Evolutionary conservation across 2,888 invertebrate species (phyloP), one percentile per base, ranked within the genome.

Genomic region (Macrosoma leucophasiata): DNA sequence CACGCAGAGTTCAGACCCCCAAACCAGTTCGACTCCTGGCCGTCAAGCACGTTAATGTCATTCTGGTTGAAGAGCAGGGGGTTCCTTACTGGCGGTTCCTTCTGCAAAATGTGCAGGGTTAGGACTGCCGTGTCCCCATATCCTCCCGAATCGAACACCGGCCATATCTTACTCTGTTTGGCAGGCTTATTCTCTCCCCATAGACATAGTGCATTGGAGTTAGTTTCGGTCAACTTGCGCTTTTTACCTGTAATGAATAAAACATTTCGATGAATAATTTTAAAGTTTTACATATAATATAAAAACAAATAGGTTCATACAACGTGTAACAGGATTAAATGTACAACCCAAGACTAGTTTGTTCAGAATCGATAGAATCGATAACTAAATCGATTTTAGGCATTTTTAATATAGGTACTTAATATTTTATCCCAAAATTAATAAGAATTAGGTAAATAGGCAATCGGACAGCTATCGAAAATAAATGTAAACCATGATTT

Each of bases 91-190:
- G 54, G 41, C 13, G 63, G 52, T 1, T 65, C 36, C 29, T 66
- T 75, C 23, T 69, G 68, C 13, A 60, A 26, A 2, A 72, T 42
- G 10, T 73, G 62, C 0, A 78, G 54, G 2, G 68, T 72, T 3
- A 76, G 43, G 20, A 73, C 46, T 7, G 68, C 38, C 0, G 69
- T 51, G 19, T 69, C 53, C 2, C 71, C 70, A 10, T 68, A 85
- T 45, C 85, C 84, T 67, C 85, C 85, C 0, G 85, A 84, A 39
- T 85, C 85, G 40, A 85, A 84, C 0, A 84, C 84, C 0, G 84
- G 82, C 84, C 85, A 84, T 59, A 82, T 78, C 52, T 75, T 81
- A 50, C 66, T 72, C 12, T 67, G 61, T 49, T 82, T 82, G 0
- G 79, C 60, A 0, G 82, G 77, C 10, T 68, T 65, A 33, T 60